Base-by-base conservation (phyloP, 2,888 invertebrate genomes). In the Diarsia dahlii region DNA sequence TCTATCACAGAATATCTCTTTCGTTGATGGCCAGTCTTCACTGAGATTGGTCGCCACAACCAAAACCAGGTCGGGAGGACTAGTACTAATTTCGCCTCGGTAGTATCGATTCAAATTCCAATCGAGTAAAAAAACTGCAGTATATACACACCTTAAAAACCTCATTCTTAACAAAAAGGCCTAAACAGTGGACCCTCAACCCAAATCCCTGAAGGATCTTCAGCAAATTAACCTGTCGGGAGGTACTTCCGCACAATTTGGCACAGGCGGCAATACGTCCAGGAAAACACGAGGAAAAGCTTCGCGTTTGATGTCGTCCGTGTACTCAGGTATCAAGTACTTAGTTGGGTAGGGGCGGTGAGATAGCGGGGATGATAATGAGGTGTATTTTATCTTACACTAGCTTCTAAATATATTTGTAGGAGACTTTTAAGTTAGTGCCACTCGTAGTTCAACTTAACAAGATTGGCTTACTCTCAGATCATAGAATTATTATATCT, bases 191-290 rank as follows among this genome's bases (percentile, higher is more conserved):
- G 73, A 66, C 78, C 63, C 71, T 85, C 58, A 60, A 76, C 76
- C 67, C 56, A 75, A 81, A 84, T 78, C 81, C 80, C 71, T 75
- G 67, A 80, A 86, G 82, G 86, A 82, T 76, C 76, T 74, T 64
- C 52, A 85, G 56, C 86, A 87, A 89, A 88, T 89, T 85, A 87
- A 87, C 85, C 87, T 86, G 90, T 86, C 87, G 78, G 78, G 80
- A 79, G 86, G 89, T 76, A 87, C 90, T 94, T 94, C 92, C 92
- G 89, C 89, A 90, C 93, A 92, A 94, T 94, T 94, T 92, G 90
- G 87, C 91, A 88, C 90, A 82, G 64, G 20, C 45, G 64, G 90
- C 91, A 91, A 91, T 88, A 88, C 86, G 87, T 87, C 84, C 87
- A 80, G 81, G 74, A 78, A 85, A 86, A 88, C 87, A 89, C 82